Base-by-base conservation (phyloP, 1,140 invertebrate genomes). In the Campoletis sonorensis region DNA sequence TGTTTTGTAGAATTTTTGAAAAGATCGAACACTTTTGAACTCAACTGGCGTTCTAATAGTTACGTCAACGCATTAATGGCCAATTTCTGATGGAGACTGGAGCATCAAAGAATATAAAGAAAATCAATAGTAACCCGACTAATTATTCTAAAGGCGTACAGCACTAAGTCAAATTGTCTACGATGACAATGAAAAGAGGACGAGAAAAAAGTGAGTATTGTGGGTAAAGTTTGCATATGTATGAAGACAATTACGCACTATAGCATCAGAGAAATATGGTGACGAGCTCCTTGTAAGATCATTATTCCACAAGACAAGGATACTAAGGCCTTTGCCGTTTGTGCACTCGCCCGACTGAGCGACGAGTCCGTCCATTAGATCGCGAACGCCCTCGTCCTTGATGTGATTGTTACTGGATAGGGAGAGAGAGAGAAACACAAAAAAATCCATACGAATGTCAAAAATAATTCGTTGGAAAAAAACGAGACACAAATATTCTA, bases 221-320 rank as follows among this genome's bases (percentile, higher is more conserved):
- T 45, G 40, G 40, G 40, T 4, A 45, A 45, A 45, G 2, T 45
- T 45, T 45, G 40, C 4, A 75, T 27, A 80, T 79, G 45, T 75
- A 30, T 54, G 72, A 75, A 67, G 58, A 79, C 80, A 86, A 79
- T 30, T 58, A 92, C 92, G 92, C 89, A 96, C 95, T 90, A 97
- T 87, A 51, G 94, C 93, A 89, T 93, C 93, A 77, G 93, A 92
- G 72, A 97, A 89, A 85, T 95, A 91, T 16, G 92, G 85, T 82
- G 95, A 95, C 64, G 94, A 95, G 85, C 95, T 94, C 86, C 94
- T 94, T 26, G 95, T 97, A 54, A 98, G 91, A 88, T 96, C 95
- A 90, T 98, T 98, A 90, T 97, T 97, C 96, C 96, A 97, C 18
- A 98, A 87, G 18, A 97, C 94, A 18, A 98, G 92, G 54, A 97